Evolutionary conservation across 1,140 invertebrate genomes (phyloP), one percentile per base, ranked within the genome.

Genomic region (Hyles euphorbiae): DNA sequence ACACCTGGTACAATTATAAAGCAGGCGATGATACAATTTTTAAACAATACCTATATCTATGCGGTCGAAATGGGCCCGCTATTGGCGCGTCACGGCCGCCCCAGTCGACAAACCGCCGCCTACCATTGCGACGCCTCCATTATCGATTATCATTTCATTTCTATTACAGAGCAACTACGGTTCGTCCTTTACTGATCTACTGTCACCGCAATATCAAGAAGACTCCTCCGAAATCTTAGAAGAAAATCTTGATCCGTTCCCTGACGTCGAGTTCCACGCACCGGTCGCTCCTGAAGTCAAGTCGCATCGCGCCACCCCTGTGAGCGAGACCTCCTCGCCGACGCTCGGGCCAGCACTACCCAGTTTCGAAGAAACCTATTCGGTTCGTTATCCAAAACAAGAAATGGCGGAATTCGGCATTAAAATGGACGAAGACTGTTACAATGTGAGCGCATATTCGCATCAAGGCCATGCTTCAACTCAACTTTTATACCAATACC

Each of bases 351-450:
- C 93, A 48, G 93, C 94, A 40, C 84, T 96, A 60, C 95, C 95
- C 52, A 96, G 94, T 88, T 96, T 96, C 87, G 94, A 96, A 89
- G 95, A 96, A 85, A 96, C 94, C 34, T 96, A 96, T 81, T 95
- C 94, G 40, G 91, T 94, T 44, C 91, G 93, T 53, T 93, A 94
- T 69, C 84, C 86, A 62, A 90, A 90, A 70, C 88, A 90, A 83
- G 89, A 93, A 74, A 83, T 91, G 64, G 83, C 90, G 52, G 87
- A 90, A 63, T 89, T 92, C 60, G 92, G 92, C 2, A 91, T 94
- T 67, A 95, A 95, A 81, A 95, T 95, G 94, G 94, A 95, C 70
- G 94, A 94, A 74, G 94, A 95, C 61, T 94, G 93, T 76, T 95
- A 92, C 68, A 91, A 92, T 56, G 86, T 90, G 49, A 90, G 92